A percentile compares a stretch with the other conserved stretches of the same genome.
These are phyloP conservation scores for Drosophila suzukii DNA, from an alignment of 1,140 invertebrate species.

Conservation along the genomic window DNA sequence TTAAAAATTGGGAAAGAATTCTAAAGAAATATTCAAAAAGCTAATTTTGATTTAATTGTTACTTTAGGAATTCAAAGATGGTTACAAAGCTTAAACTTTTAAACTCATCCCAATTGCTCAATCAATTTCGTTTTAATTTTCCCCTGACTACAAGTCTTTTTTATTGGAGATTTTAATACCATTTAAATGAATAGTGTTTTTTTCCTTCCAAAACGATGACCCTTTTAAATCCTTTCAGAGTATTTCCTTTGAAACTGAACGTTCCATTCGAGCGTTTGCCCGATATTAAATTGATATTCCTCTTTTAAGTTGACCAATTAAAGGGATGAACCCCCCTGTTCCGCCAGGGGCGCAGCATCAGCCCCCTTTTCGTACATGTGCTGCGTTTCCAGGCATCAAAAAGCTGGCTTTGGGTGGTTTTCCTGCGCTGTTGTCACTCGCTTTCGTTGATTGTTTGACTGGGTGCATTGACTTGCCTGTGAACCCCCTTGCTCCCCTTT, in stretches of 20 bases:
- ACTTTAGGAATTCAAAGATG: too few relatives aligned
- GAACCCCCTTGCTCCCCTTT: background rate
- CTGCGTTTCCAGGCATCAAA: background rate
- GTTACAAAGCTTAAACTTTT: too few relatives aligned
- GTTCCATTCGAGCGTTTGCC: background rate
- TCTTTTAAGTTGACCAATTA: slow-evolving; percentile 10
- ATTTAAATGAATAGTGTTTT: too few relatives aligned
- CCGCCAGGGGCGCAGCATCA: background rate
- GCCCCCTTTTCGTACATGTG: background rate
- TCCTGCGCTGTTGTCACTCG: slow-evolving; percentile 42
- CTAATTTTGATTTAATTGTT: too few relatives aligned
- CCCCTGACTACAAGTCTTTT: too few relatives aligned
- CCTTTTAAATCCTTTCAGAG: background rate
- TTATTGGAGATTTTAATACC: background rate
- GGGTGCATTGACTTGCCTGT: slow-evolving; percentile 59
- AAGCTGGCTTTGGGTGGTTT: slow-evolving; percentile 6
- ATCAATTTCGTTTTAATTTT: background rate
- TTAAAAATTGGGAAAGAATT: background rate
- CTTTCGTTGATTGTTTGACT: slow-evolving; percentile 56
- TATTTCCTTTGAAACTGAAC: background rate
- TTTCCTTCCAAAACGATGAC: background rate
- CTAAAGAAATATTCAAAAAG: too few relatives aligned
- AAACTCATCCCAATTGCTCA: too few relatives aligned
- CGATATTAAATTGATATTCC: slow-evolving; percentile 11
- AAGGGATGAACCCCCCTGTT: background rate